phyloP scores from a whole-genome alignment of 2,888 invertebrate species.

The Pristionchus japonicus region DNA sequence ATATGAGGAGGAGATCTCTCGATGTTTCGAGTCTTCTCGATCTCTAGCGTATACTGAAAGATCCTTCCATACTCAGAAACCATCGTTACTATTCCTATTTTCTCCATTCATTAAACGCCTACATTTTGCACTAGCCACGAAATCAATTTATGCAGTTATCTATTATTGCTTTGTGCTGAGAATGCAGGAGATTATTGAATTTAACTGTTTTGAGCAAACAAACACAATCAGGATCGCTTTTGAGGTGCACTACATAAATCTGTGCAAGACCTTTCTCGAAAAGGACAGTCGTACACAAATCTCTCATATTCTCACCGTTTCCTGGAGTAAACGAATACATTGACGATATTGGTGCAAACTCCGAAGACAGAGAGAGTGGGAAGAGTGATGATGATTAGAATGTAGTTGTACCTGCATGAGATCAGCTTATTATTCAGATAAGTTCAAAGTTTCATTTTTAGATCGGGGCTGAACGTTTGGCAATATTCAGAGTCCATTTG shows the following conservation, averaged over 20 bases:
- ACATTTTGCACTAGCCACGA: not conserved
- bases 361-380: slow-evolving; percentile 73
- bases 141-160: not conserved
- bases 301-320: slow-evolving; percentile 53
- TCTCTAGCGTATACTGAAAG: too few species aligned
- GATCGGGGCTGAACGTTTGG: not conserved
- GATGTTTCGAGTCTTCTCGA: not conserved
- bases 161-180: too few species aligned
- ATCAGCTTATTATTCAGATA: not conserved
- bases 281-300: not conserved
- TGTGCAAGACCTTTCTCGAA: not conserved
- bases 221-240: not conserved
- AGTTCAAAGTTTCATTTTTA: not conserved
- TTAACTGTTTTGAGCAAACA: not conserved
- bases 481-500: not conserved
- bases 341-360: slow-evolving; percentile 73
- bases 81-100: not conserved
- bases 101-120: not conserved
- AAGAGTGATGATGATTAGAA: slow-evolving; percentile 70
- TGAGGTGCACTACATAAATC: not conserved
- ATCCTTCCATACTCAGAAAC: not conserved
- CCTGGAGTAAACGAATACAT: slow-evolving; percentile 73
- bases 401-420: slow-evolving; percentile 59
- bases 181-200: not conserved
- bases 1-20: not conserved